phyloP scores from a whole-genome alignment of 1,140 invertebrate species.

The Zaprionus gabonicus region DNA sequence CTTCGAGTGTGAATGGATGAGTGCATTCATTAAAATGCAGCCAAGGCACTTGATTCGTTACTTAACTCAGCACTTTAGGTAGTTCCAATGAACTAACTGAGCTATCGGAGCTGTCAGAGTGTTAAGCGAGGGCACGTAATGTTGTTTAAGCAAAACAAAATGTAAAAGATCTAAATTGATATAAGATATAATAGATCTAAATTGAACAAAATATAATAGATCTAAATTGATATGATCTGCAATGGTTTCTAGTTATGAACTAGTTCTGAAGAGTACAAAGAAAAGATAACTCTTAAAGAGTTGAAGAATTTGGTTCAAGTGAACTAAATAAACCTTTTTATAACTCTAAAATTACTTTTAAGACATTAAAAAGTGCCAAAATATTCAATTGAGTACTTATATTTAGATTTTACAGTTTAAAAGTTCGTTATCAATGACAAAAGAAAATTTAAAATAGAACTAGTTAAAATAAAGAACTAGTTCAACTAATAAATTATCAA shows the following conservation, averaged over 20 bases:
- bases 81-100: not conserved
- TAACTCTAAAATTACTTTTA: too few relatives aligned
- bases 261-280: not conserved
- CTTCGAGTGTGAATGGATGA: constrained; percentile 49
- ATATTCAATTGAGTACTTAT: too few relatives aligned
- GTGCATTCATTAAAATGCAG: constrained; percentile 56
- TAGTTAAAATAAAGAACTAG: not conserved
- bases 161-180: not conserved
- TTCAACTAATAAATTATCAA: not conserved
- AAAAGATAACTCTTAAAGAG: not conserved
- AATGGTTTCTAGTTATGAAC: not conserved
- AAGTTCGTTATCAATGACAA: not conserved
- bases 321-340: too few relatives aligned
- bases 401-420: too few relatives aligned
- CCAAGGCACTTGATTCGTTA: constrained; percentile 6
- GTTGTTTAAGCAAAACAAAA: not conserved
- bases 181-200: too few relatives aligned
- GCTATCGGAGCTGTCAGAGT: not conserved
- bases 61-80: constrained; percentile 1
- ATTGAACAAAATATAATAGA: too few relatives aligned
- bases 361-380: too few relatives aligned
- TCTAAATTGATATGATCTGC: not conserved
- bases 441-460: not conserved
- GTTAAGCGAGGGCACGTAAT: not conserved
- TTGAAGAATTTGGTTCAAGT: too few relatives aligned